Evolutionary conservation across 2,797 vertebrate genomes (phyloP), one percentile per base, ranked within the genome.

Genomic region (Acanthurus leucopareius): DNA sequence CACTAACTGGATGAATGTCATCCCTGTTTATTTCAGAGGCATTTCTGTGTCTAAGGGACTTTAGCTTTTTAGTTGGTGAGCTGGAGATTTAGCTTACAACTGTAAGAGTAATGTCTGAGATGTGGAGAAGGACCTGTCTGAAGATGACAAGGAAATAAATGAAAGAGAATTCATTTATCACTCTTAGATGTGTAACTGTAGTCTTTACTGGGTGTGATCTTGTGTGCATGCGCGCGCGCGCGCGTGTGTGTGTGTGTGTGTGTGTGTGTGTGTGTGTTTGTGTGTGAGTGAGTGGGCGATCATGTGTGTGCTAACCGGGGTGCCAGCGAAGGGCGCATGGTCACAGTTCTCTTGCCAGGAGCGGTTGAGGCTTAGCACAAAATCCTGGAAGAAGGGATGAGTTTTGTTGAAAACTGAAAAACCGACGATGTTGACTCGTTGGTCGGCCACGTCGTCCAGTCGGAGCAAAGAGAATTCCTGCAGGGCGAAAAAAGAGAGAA

Each of bases 331-430:
- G 67, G 98, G 97, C 54, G 96, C 96, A 0, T 99, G 98, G 86
- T 99, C 98, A 32, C 98, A 99, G 92, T 99, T 99, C 92, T 99
- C 98, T 89, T 99, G 97, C 98, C 98, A 99, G 77, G 98, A 99
- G 80, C 97, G 97, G 90, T 98, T 99, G 94, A 99, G 98, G 89
- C 97, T 99, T 84, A 98, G 95, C 13, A 96, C 95, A 86, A 99
- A 99, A 90, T 99, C 97, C 93, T 97, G 96, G 95, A 97, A 99
- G 93, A 97, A 99, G 81, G 97, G 95, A 52, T 99, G 98, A 1
- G 97, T 98, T 80, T 95, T 95, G 94, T 99, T 98, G 96, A 99
- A 99, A 89, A 99, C 98, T 20, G 98, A 99, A 93, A 99, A 99
- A 3, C 97, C 97, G 56, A 99, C 86, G 64, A 99, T 97, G 95